Conservation (phyloP, 1,140 invertebrate genomes). For the Leguminivora glycinivorella region DNA sequence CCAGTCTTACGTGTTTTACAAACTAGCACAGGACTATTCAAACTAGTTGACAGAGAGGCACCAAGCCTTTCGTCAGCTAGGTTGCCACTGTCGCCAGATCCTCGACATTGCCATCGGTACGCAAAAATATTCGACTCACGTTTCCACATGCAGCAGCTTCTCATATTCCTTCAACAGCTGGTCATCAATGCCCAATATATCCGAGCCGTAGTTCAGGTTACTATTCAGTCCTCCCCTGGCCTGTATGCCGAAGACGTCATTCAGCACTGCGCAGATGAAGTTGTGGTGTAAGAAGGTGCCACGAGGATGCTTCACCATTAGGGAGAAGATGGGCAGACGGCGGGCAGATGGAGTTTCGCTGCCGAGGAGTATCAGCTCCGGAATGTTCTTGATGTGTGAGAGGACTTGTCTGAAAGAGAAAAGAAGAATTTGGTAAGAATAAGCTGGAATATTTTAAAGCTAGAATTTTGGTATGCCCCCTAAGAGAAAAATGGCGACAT, state of each 20-base stretch:
- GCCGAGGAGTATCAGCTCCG: constrained; percentile 90
- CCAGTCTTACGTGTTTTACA: too few relatives aligned
- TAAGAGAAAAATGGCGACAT: too few relatives aligned
- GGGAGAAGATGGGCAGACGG: constrained; percentile 91
- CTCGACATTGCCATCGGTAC: too few relatives aligned
- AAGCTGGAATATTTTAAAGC: too few relatives aligned
- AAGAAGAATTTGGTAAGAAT: background rate
- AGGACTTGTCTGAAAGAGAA: constrained; percentile 84
- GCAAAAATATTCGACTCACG: constrained; percentile 75
- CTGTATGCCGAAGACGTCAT: constrained; percentile 96
- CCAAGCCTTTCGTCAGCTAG: too few relatives aligned
- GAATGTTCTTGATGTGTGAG: constrained; percentile 85
- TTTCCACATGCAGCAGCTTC: constrained; percentile 86
- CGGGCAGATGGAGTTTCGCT: constrained; percentile 81
- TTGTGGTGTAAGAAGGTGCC: constrained; percentile 94
- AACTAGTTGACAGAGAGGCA: too few relatives aligned
- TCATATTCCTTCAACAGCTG: constrained; percentile 88
- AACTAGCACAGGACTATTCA: too few relatives aligned
- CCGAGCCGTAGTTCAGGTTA: constrained; percentile 87
- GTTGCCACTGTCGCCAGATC: too few relatives aligned
- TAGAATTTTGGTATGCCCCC: too few relatives aligned
- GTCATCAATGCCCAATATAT: constrained; percentile 90
- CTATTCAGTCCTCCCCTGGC: constrained; percentile 88
- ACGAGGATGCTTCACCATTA: constrained; percentile 89
- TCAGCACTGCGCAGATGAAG: constrained; percentile 92